Conservation (phyloP, 2,888 invertebrate genomes). For the Salpingus planirostris region DNA sequence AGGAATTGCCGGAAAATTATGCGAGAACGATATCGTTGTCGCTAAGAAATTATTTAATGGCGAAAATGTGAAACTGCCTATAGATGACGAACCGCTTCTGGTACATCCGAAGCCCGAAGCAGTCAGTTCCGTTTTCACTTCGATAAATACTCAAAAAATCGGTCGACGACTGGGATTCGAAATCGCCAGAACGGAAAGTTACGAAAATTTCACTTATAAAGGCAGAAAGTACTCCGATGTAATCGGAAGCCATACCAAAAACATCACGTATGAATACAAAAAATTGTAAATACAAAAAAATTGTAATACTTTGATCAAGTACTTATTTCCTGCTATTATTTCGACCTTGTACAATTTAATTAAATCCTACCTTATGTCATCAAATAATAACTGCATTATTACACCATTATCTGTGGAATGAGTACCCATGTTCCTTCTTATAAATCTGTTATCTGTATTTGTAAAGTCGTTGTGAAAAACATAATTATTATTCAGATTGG, state of each 20-base stretch:
- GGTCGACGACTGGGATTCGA: constrained; percentile 48
- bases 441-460: too few species aligned
- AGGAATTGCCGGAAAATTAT: constrained; percentile 48
- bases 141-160: constrained; percentile 49
- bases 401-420: too few species aligned
- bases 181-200: constrained; percentile 45
- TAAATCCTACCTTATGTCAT: too few species aligned
- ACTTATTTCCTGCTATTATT: too few species aligned
- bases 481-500: too few species aligned
- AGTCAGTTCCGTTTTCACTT: constrained; percentile 54
- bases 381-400: too few species aligned
- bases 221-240: constrained; percentile 52
- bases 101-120: constrained; percentile 42
- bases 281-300: too few species aligned
- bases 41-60: constrained; percentile 32
- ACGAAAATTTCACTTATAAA: constrained; percentile 48
- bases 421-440: too few species aligned
- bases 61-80: constrained; percentile 19
- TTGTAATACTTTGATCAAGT: too few species aligned
- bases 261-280: constrained; percentile 25
- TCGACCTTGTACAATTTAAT: too few species aligned
- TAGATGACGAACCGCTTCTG: constrained; percentile 16
- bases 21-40: constrained; percentile 47
- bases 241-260: constrained; percentile 37
- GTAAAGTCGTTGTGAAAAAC: too few species aligned